Percentiles rank a stretch among this genome's conserved stretches.
Conservation (phyloP, 2,888 invertebrate species). For the Drosophila kambysellisi region DNA sequence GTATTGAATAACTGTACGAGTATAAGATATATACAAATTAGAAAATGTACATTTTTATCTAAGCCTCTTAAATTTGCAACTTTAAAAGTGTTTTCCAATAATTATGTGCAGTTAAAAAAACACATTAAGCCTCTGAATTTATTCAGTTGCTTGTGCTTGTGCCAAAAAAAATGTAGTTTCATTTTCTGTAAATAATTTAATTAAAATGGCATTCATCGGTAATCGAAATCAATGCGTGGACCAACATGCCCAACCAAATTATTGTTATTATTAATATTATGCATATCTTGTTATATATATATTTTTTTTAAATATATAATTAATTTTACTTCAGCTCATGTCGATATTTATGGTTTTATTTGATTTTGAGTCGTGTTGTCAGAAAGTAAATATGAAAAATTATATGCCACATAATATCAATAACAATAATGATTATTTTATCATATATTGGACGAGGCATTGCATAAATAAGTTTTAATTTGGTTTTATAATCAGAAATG, state of each 20-base stretch:
- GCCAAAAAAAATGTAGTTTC: conserved; percentile 6
- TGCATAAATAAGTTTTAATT: conserved; percentile 78
- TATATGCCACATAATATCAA: conserved; percentile 51
- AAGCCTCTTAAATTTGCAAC: neutral
- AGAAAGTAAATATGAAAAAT: conserved; percentile 67
- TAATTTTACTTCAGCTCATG: conserved; percentile 36
- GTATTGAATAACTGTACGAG: neutral
- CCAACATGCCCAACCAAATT: conserved; percentile 58
- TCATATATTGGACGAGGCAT: conserved; percentile 40
- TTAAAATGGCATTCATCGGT: conserved; percentile 68
- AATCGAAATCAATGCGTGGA: conserved; percentile 61
- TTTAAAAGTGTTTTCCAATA: neutral
- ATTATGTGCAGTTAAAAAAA: neutral
- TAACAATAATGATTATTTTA: conserved; percentile 60
- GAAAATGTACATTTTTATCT: neutral
- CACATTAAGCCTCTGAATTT: neutral
- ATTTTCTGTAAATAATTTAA: conserved; percentile 59
- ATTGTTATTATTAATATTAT: conserved; percentile 44
- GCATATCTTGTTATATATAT: conserved; percentile 41
- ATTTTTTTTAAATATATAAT: conserved; percentile 37
- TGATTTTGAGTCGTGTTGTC: conserved; percentile 53
- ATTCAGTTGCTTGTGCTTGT: neutral
- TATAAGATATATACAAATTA: neutral
- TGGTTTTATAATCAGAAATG: conserved; percentile 73
- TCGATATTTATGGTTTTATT: conserved; percentile 43